Conservation (phyloP, 2,113 vertebrate species). For the Chionis minor region DNA sequence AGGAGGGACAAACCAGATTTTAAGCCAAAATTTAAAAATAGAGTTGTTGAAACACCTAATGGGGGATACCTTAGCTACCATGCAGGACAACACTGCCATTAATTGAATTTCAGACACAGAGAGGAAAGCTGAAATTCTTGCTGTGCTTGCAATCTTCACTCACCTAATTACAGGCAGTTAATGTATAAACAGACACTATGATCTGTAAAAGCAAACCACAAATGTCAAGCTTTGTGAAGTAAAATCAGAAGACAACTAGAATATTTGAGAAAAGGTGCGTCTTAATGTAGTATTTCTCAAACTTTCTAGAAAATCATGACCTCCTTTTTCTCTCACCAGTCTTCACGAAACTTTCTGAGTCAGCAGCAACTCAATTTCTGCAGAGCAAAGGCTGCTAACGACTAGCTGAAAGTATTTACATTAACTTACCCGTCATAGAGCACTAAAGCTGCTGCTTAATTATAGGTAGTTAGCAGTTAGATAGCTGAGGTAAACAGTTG, state of each 20-base stretch:
- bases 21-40: not conserved
- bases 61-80: not conserved
- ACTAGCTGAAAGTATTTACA: not conserved
- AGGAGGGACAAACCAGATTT: not conserved
- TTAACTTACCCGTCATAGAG: not conserved
- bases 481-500: not conserved
- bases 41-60: not conserved
- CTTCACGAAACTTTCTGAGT: not conserved
- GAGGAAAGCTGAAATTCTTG: conserved; percentile 2
- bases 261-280: not conserved
- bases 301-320: not conserved
- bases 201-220: conserved; percentile 34
- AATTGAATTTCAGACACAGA: not conserved
- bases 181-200: not conserved
- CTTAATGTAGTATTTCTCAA: conserved; percentile 13
- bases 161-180: conserved; percentile 13
- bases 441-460: not conserved
- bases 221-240: conserved; percentile 2
- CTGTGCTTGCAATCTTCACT: not conserved
- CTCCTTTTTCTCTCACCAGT: not conserved
- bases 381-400: not conserved
- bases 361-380: conserved; percentile 2
- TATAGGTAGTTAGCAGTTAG: not conserved
- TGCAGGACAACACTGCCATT: not conserved
- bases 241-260: not conserved